Base-by-base conservation (phyloP, 2,797 vertebrate species). In the Champsocephalus esox region DNA sequence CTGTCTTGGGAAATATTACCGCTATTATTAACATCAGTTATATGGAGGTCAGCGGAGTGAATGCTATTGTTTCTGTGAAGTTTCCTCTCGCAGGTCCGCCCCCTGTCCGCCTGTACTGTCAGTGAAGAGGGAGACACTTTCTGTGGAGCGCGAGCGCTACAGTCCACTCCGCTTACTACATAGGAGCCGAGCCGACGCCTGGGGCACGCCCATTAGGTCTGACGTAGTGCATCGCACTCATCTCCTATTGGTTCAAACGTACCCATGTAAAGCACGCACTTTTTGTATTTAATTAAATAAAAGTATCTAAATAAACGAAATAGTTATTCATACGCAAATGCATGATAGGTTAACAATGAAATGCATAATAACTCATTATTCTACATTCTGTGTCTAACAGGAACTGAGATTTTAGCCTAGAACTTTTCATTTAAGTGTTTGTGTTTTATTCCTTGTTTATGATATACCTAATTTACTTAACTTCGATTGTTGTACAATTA, bases 131-230 rank as follows among this genome's bases (percentile, higher is more conserved):
- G 55, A 83, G 69, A 41, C 84, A 77, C 86, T 91, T 93, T 88
- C 89, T 83, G 83, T 81, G 84, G 87, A 87, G 84, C 73, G 65
- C 48, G 14, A 77, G 79, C 83, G 73, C 65, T 79, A 82, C 87
- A 87, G 66, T 51, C 75, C 75, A 80, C 85, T 63, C 72, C 44
- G 70, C 80, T 80, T 80, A 84, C 89, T 85, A 84, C 85, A 64
- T 77, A 57, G 72, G 55, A 59, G 65, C 51, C 0, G 70, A 56
- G 65, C 51, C 0, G 70, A 56, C 88, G 79, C 80, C 81, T 52
- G 56, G 1, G 57, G 24, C 63, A 92, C 92, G 89, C 93, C 92
- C 81, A 88, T 66, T 88, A 62, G 87, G 83, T 88, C 72, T 93
- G 90, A 94, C 93, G 92, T 83, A 17, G 2, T 0, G 41, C 43